Conservation (phyloP, 2,797 vertebrate genomes). For the Eutrigla gurnardus region DNA sequence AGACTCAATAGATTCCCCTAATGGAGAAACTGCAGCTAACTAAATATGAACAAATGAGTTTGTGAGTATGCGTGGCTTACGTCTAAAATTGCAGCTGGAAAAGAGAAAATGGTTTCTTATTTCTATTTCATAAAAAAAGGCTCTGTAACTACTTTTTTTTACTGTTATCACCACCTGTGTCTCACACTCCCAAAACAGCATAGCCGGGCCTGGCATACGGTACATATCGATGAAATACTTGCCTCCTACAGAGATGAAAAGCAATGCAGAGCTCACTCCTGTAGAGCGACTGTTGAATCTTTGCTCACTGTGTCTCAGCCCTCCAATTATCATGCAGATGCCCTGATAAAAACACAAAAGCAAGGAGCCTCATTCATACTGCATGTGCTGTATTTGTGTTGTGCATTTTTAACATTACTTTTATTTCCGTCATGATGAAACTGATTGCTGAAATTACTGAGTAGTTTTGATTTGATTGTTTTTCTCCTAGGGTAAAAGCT, state of each 20-base stretch:
- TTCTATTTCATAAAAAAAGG: neutral
- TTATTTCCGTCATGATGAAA: neutral
- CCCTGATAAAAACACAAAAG: conserved; percentile 78
- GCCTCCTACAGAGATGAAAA: conserved; percentile 94
- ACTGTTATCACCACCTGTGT: neutral
- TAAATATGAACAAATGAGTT: neutral
- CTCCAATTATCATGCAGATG: conserved; percentile 92
- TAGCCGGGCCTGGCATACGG: neutral
- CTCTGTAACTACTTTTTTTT: neutral
- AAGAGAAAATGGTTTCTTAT: neutral
- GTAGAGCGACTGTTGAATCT: conserved; percentile 91
- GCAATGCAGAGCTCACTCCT: conserved; percentile 89
- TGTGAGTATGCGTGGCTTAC: neutral
- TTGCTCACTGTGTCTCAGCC: conserved; percentile 90
- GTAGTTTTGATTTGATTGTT: neutral
- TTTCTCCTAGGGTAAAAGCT: neutral
- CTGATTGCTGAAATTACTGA: neutral
- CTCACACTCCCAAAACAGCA: neutral
- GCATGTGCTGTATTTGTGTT: neutral
- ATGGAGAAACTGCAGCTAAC: conserved; percentile 1
- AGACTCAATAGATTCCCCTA: neutral
- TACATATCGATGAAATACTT: conserved; percentile 43
- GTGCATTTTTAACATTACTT: neutral
- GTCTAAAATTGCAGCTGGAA: neutral
- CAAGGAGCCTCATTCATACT: neutral